Evolutionary conservation across 2,888 invertebrate genomes (phyloP).

Genomic region (Coecobrya sp.): DNA sequence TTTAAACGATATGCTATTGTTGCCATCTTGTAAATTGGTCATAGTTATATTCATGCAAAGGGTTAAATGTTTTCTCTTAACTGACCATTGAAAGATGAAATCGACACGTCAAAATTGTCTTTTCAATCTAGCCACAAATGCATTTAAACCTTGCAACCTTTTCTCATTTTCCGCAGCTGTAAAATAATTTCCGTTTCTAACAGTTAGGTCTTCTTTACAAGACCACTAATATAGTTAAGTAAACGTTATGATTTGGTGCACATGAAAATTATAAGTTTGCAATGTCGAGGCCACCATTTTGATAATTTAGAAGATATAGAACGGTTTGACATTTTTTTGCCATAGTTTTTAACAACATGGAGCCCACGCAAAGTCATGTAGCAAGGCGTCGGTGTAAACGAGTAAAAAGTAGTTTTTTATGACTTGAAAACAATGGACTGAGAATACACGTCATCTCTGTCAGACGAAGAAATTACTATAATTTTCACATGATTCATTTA

Average conservation of each 20-base stretch:
- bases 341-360: neutral
- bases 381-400: neutral
- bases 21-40: no score
- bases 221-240: no score
- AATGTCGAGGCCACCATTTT: conserved; percentile 20
- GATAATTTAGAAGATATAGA: neutral
- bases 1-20: no score
- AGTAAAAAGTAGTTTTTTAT: conserved; percentile 14
- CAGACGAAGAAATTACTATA: conserved; percentile 28
- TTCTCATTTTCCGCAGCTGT: no score
- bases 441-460: conserved; percentile 19
- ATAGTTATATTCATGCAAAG: no score
- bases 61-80: no score
- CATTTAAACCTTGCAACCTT: no score
- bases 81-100: neutral
- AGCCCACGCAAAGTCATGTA: neutral
- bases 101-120: no score
- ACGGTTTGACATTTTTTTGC: neutral
- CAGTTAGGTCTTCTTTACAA: no score
- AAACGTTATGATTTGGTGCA: neutral
- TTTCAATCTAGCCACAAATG: no score
- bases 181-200: no score
- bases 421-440: conserved; percentile 49
- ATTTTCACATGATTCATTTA: conserved; percentile 61
- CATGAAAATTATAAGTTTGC: conserved; percentile 36